Base-by-base conservation (phyloP, 2,888 invertebrate genomes). In the Phorcus lineatus region DNA sequence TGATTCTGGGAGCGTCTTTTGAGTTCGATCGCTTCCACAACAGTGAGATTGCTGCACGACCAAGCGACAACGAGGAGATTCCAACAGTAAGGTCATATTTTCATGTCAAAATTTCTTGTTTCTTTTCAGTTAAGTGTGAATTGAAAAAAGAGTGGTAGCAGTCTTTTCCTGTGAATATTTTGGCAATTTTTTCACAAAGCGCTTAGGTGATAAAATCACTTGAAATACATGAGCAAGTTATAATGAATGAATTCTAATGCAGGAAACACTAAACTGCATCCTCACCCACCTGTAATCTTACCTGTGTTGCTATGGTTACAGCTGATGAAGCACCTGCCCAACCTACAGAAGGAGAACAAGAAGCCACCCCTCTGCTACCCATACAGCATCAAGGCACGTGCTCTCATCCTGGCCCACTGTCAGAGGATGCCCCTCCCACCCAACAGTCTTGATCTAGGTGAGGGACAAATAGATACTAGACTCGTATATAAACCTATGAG, bases 11-110 rank as follows among this genome's bases (percentile, higher is more conserved):
- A 31, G 99, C 98, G 16, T 98, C 99, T 82, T 96, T 97, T 90
- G 99, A 99, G 93, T 99, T 99, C 94, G 97, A 97, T 89, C 96
- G 96, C 91, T 95, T 96, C 83, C 97, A 97, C 92, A 99, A 99
- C 94, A 96, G 97, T 22, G 99, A 99, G 94, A 96, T 99, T 36
- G 90, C 95, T 95, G 98, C 98, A 92, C 95, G 99, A 88, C 96
- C 97, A 80, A 96, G 97, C 55, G 99, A 99, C 91, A 97, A 98
- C 93, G 96, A 96, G 90, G 99, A 99, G 95, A 96, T 99, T 84
- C 98, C 98, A 83, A 95, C 95, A 94, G 97, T 97, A 94, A 94
- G 95, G 93, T 40, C 4, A 36, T 11, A 47, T 47, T 47, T 47
- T 47, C 47, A 1, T 13, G 1, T 47, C 13, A 47, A 6, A 9